Evolutionary conservation across 2,888 invertebrate species (phyloP).

Genomic region (Caenorhabditis becei): DNA sequence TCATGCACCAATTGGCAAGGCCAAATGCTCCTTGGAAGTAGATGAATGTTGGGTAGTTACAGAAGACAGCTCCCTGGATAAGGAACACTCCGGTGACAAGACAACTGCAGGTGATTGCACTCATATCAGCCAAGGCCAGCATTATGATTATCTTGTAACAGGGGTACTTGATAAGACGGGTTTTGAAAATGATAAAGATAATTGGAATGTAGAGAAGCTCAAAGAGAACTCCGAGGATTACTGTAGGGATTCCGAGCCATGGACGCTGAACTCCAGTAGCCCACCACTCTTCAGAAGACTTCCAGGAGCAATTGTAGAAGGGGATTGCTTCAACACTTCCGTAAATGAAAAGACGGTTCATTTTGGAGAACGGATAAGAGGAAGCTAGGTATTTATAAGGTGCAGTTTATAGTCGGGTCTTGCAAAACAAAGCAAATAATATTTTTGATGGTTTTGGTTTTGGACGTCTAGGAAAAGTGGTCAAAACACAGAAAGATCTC

Average conservation of each 20-base stretch:
- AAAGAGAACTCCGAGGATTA: slow-evolving; percentile 12
- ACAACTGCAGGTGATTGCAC: slow-evolving; percentile 32
- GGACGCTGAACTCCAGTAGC: slow-evolving; percentile 18
- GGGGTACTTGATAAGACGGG: slow-evolving; percentile 12
- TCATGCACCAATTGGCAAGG: slow-evolving; percentile 28
- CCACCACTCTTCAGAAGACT: slow-evolving; percentile 22
- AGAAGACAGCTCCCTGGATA: slow-evolving; percentile 22
- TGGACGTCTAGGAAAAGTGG: no score
- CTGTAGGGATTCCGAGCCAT: slow-evolving; percentile 5
- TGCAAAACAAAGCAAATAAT: no score
- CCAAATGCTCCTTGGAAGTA: slow-evolving; percentile 26
- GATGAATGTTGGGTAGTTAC: slow-evolving; percentile 33
- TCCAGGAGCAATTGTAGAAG: slow-evolving; percentile 37
- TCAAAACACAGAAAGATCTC: no score
- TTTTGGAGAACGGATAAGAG: not conserved
- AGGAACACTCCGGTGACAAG: slow-evolving; percentile 26
- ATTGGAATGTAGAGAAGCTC: slow-evolving; percentile 24
- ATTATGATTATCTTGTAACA: slow-evolving; percentile 35
- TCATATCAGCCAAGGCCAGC: slow-evolving; percentile 29
- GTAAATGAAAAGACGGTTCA: slow-evolving; percentile 28
- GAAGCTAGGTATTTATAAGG: no score
- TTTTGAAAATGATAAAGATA: slow-evolving; percentile 37
- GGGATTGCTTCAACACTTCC: slow-evolving; percentile 22
- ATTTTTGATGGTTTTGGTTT: no score
- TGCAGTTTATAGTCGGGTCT: no score